Evolutionary conservation across 2,113 vertebrate species (phyloP), one percentile per base, ranked within the genome.

Genomic region (Heloderma charlesbogerti): DNA sequence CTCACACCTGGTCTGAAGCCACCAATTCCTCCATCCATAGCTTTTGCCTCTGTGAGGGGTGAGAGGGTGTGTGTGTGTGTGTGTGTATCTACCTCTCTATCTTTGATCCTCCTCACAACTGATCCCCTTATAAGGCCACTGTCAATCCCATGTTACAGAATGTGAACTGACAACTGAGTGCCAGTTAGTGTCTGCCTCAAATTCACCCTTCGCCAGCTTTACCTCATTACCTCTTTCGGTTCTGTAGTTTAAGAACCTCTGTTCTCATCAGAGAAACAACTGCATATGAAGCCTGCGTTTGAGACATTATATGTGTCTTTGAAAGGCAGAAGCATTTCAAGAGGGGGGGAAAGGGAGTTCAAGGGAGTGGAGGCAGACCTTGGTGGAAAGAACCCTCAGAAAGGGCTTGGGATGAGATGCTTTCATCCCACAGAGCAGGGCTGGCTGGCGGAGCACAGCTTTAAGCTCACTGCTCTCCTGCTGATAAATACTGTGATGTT

Each of bases 321-420:
- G 22, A 80, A 67, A 89, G 77, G 82, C 84, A 91, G 80, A 88
- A 40, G 87, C 48, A 57, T 93, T 93, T 51, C 60, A 66, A 74
- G n/a, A 20, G 31, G 51, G 18, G 51, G 89, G 34, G 78, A 74
- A 77, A 5, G 45, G 3, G 63, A 0, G n/a, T 57, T 75, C 86
- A 74, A 86, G 27, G 37, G 34, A 57, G 88, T 81, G 88, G 16
- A 87, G 93, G 78, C 57, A 92, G n/a, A 43, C 84, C 0, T 7
- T 10, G 72, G 89, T 29, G 3, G 74, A 94, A 93, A 94, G 0
- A 91, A 85, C 31, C 90, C 8, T 60, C n/a, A 2, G 0, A 77
- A 25, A 92, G 86, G 90, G 80, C 54, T 84, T 79, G 0, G 3
- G 83, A 93, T 83, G 81, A 60, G 0, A 18, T 67, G 83, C 82